phyloP scores from a whole-genome alignment of 1,140 invertebrate species.

The Zaprionus capensis region DNA sequence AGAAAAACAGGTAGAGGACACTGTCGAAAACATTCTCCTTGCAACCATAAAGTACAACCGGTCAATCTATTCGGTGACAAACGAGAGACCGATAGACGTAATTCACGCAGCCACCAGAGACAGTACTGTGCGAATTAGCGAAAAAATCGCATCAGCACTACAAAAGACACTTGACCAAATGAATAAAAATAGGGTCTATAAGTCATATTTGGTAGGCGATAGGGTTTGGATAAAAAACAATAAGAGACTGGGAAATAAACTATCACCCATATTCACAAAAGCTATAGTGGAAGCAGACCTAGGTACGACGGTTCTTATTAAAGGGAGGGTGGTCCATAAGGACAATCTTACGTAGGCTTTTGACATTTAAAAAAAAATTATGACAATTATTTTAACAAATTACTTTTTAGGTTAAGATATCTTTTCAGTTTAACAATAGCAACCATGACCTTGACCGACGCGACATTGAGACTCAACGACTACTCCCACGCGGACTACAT shows the following conservation, averaged over 20 bases:
- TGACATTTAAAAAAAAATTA: not conserved
- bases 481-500: slow-evolving; percentile 27
- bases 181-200: not conserved
- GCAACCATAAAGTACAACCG: not conserved
- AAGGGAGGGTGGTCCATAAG: too few species aligned
- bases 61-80: slow-evolving; percentile 2
- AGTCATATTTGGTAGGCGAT: not conserved
- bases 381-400: too few species aligned
- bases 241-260: too few species aligned
- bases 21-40: too few species aligned
- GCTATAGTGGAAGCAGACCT: too few species aligned
- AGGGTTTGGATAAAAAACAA: too few species aligned
- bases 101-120: too few species aligned
- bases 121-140: too few species aligned
- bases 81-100: not conserved
- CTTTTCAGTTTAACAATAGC: slow-evolving; percentile 5
- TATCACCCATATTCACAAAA: not conserved
- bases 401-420: slow-evolving; percentile 6
- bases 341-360: too few species aligned
- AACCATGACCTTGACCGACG: slow-evolving; percentile 9
- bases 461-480: slow-evolving; percentile 19
- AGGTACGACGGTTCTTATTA: not conserved
- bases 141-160: too few species aligned
- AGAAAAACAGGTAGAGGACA: too few species aligned
- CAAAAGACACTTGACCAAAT: too few species aligned